Conservation (phyloP, 2,797 vertebrate genomes). For the Phoeniculus purpureus region DNA sequence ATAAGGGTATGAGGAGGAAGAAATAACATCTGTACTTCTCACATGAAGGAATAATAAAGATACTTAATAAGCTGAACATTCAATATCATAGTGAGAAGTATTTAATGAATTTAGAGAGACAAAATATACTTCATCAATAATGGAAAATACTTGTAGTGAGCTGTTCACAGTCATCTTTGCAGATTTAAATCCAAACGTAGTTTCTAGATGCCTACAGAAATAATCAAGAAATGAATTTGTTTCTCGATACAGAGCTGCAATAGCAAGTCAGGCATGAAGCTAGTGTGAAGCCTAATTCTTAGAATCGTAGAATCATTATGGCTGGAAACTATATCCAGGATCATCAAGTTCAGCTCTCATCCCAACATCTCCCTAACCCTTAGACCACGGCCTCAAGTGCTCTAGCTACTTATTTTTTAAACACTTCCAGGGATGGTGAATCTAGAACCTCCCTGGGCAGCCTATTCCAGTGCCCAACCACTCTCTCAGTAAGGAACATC, state of each 20-base stretch:
- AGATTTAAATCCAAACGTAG: constrained; percentile 16
- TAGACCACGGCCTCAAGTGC: too few relatives aligned
- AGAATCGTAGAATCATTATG: too few relatives aligned
- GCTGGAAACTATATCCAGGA: too few relatives aligned
- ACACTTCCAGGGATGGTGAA: too few relatives aligned
- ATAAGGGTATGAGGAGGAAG: neutral
- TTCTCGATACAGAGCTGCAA: constrained; percentile 13
- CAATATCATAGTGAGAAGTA: neutral
- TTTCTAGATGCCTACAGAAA: constrained; percentile 18
- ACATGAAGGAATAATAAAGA: neutral
- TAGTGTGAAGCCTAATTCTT: constrained; percentile 1
- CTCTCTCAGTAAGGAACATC: neutral
- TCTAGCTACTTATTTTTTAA: too few relatives aligned
- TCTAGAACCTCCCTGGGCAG: too few relatives aligned
- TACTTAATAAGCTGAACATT: constrained; percentile 1
- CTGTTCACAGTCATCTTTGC: neutral
- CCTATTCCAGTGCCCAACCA: too few relatives aligned
- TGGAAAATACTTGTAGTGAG: neutral
- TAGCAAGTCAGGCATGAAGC: neutral
- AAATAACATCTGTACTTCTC: neutral
- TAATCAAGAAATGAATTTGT: neutral
- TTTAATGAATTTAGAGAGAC: neutral
- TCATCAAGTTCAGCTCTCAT: too few relatives aligned
- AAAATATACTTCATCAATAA: neutral
- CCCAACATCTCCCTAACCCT: too few relatives aligned